phyloP scores from a whole-genome alignment of 2,888 invertebrate genomes.

The Amiota communis region DNA sequence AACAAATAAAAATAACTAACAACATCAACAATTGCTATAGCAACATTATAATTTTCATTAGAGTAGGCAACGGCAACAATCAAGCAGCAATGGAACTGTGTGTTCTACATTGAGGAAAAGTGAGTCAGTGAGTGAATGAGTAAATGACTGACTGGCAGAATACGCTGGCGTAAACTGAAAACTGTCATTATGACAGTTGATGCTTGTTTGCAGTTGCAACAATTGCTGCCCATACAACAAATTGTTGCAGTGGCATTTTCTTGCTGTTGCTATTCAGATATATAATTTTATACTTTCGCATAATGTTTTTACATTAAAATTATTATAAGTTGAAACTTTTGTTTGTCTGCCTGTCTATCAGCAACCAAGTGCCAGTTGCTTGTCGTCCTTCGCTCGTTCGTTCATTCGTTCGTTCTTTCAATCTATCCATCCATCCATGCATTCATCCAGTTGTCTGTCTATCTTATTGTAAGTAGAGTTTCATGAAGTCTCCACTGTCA shows the following conservation, averaged over 20 bases:
- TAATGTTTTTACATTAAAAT: slow-evolving; percentile 65
- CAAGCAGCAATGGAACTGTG: no score
- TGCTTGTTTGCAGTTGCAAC: slow-evolving; percentile 13
- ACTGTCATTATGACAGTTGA: slow-evolving; percentile 67
- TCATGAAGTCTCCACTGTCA: neutral
- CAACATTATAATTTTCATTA: slow-evolving; percentile 27
- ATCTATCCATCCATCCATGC: no score
- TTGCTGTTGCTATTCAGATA: slow-evolving; percentile 40
- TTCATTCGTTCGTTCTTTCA: neutral
- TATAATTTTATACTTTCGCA: slow-evolving; percentile 67
- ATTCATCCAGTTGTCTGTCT: no score
- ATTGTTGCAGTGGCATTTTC: no score
- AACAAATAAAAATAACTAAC: neutral
- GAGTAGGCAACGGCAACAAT: slow-evolving; percentile 15
- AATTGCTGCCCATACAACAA: no score
- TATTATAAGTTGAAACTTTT: slow-evolving; percentile 65
- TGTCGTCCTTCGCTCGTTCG: neutral
- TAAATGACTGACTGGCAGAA: slow-evolving; percentile 23
- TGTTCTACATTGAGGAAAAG: neutral
- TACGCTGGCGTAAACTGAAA: slow-evolving; percentile 58
- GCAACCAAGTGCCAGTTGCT: neutral
- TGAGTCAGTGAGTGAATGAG: slow-evolving; percentile 35
- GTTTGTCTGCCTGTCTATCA: slow-evolving; percentile 39
- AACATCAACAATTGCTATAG: neutral
- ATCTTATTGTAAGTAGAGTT: no score